phyloP scores from a whole-genome alignment of 2,113 vertebrate genomes.

The Percina caprodes region DNA sequence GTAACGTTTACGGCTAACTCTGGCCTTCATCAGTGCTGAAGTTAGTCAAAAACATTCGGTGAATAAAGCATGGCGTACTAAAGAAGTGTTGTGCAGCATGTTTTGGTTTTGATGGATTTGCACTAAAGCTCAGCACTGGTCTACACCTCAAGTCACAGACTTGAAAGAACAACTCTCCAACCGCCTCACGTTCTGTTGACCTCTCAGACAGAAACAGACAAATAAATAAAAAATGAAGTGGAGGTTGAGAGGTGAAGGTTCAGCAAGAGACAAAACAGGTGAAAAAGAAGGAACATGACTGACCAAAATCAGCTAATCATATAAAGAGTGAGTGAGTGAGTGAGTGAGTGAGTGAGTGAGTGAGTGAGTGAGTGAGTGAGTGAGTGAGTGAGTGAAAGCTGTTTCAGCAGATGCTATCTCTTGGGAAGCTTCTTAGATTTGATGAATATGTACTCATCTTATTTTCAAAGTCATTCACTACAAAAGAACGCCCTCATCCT shows the following conservation, averaged over 20 bases:
- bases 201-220: neutral
- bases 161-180: neutral
- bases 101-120: neutral
- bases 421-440: slow-evolving; percentile 20
- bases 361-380: too few species aligned
- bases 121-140: neutral
- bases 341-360: neutral
- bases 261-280: neutral
- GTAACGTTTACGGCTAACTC: neutral
- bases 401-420: slow-evolving; percentile 47
- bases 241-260: neutral
- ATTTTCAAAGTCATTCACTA: slow-evolving; percentile 32
- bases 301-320: slow-evolving; percentile 5
- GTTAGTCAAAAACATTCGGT: neutral
- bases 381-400: neutral
- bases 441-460: slow-evolving; percentile 38
- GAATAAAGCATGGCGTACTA: neutral
- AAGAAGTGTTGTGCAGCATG: neutral
- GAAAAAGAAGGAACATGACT: neutral
- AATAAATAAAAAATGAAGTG: neutral
- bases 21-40: neutral
- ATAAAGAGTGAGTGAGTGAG: neutral
- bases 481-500: neutral
- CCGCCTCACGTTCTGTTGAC: neutral
- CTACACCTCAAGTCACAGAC: neutral